Percentiles rank a stretch among this genome's conserved stretches.
Conservation (phyloP, 2,888 invertebrate species). For the Aporophyla lueneburgensis region DNA sequence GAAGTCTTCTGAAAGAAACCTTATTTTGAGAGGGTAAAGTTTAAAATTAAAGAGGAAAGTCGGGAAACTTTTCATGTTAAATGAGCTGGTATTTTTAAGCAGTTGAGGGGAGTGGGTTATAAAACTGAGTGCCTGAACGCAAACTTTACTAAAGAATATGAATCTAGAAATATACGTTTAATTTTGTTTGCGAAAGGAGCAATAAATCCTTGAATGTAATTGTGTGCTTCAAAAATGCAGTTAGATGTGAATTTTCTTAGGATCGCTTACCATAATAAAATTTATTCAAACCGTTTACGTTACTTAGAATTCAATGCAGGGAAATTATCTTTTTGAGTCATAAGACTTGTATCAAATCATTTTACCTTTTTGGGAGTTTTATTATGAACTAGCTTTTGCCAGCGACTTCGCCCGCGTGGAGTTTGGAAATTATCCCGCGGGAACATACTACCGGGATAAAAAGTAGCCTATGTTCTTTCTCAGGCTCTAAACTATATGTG, state of each 20-base stretch:
- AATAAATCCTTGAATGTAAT: slow-evolving; percentile 46
- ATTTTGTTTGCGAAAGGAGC: slow-evolving; percentile 43
- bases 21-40: slow-evolving; percentile 25
- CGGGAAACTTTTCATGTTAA: slow-evolving; percentile 45
- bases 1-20: slow-evolving; percentile 8
- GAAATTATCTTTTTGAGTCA: not conserved
- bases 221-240: slow-evolving; percentile 40
- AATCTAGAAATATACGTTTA: slow-evolving; percentile 43
- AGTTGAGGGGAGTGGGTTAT: slow-evolving; percentile 41
- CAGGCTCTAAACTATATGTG: too few relatives aligned
- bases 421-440: too few relatives aligned
- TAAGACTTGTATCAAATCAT: not conserved
- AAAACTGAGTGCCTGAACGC: slow-evolving; percentile 53
- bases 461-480: too few relatives aligned
- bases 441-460: too few relatives aligned
- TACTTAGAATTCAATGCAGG: slow-evolving; percentile 8
- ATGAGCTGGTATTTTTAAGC: slow-evolving; percentile 55
- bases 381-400: too few relatives aligned
- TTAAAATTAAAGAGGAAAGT: slow-evolving; percentile 20
- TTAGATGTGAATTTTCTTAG: slow-evolving; percentile 14
- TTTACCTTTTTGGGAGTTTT: not conserved
- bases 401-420: too few relatives aligned
- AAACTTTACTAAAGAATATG: slow-evolving; percentile 55
- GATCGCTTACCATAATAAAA: slow-evolving; percentile 22
- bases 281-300: slow-evolving; percentile 2